phyloP scores from a whole-genome alignment of 2,888 invertebrate genomes.

The Euproctis similis region DNA sequence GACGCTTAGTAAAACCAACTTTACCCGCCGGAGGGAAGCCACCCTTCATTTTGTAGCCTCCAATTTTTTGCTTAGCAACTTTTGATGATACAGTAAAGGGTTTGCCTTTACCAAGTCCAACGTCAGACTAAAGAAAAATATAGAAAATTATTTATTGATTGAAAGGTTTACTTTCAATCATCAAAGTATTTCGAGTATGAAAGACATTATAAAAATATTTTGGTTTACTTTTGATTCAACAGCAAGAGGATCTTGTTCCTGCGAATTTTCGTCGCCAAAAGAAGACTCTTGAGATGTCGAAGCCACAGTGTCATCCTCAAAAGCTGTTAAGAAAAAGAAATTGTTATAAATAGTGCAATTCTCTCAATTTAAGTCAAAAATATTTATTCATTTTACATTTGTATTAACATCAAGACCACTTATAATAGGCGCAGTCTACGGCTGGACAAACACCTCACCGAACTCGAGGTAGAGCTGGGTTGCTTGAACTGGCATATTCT shows the following conservation, averaged over 20 bases:
- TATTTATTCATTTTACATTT: too few species aligned
- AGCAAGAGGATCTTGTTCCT: conserved; percentile 67
- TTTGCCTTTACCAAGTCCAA: conserved; percentile 87
- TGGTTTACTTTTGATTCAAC: conserved; percentile 60
- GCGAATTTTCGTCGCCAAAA: conserved; percentile 64
- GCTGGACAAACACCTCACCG: too few species aligned
- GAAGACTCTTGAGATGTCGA: conserved; percentile 81
- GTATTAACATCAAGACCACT: too few species aligned
- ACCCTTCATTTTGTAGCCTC: conserved; percentile 81
- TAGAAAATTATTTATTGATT: background rate
- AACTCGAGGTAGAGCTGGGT: too few species aligned
- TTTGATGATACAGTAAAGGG: conserved; percentile 83
- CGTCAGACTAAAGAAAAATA: conserved; percentile 53
- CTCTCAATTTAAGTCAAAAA: too few species aligned
- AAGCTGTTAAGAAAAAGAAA: conserved; percentile 49
- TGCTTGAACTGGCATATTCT: background rate
- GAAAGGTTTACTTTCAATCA: too few species aligned
- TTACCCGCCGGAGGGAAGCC: conserved; percentile 78
- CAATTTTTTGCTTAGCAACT: conserved; percentile 86
- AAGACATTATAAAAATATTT: background rate
- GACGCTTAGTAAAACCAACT: conserved; percentile 83
- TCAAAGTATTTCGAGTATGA: background rate
- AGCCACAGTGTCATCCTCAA: conserved; percentile 80
- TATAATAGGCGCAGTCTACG: too few species aligned
- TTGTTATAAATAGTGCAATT: background rate